A percentile compares a stretch with the other conserved stretches of the same genome.
Evolutionary conservation across 2,797 vertebrate genomes (phyloP).

Genomic region (Miichthys miiuy): DNA sequence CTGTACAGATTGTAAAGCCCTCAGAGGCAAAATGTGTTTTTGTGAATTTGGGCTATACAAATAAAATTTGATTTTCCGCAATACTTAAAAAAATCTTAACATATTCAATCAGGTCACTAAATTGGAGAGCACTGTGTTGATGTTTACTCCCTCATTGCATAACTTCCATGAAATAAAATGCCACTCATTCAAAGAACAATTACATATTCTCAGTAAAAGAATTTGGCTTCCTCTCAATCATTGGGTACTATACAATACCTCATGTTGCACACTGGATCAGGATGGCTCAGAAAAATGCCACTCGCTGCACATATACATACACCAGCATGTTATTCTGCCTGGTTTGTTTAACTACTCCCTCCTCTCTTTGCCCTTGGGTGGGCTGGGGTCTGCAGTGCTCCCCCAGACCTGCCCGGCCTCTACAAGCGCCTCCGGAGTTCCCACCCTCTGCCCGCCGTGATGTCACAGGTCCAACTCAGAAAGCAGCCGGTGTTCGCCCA

Average conservation of each 20-base stretch:
- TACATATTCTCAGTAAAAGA: slow-evolving; percentile 57
- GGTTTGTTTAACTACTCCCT: slow-evolving; percentile 55
- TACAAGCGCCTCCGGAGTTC: slow-evolving; percentile 86
- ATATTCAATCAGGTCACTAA: neutral
- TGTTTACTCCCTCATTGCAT: slow-evolving; percentile 1
- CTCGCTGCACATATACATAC: slow-evolving; percentile 24
- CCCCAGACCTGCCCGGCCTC: slow-evolving; percentile 88
- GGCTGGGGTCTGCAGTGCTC: slow-evolving; percentile 84
- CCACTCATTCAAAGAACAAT: slow-evolving; percentile 56
- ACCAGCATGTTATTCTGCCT: slow-evolving; percentile 32
- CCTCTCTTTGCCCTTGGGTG: slow-evolving; percentile 62
- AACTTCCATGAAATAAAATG: slow-evolving; percentile 29
- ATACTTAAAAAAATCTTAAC: neutral
- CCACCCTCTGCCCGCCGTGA: slow-evolving; percentile 81
- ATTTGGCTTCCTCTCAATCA: slow-evolving; percentile 58
- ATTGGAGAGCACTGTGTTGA: neutral
- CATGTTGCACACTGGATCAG: slow-evolving; percentile 51
- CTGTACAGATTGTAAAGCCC: no score
- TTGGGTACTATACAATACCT: slow-evolving; percentile 70
- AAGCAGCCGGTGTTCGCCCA: slow-evolving; percentile 88
- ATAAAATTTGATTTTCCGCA: neutral
- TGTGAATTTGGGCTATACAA: no score
- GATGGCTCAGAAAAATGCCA: slow-evolving; percentile 59
- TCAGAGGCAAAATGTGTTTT: no score
- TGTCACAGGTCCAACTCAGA: slow-evolving; percentile 88